Evolutionary conservation across 1,140 invertebrate species (phyloP).

Genomic region (Paraescarpia echinospica): DNA sequence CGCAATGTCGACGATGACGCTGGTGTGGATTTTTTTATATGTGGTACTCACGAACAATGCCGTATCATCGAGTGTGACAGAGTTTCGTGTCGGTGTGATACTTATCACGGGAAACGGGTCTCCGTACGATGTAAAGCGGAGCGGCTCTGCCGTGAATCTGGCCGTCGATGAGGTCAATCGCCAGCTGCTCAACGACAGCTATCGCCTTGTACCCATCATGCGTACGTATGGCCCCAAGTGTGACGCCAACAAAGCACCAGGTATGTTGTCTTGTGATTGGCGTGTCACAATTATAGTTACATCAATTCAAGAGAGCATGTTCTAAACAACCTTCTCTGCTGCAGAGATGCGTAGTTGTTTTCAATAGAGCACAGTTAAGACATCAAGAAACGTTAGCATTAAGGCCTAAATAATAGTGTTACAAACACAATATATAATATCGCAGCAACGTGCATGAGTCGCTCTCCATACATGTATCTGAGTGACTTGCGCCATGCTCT

Average conservation of each 20-base stretch:
- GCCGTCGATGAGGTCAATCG: conserved; percentile 42
- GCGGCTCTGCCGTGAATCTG: conserved; percentile 39
- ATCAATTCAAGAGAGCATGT: neutral
- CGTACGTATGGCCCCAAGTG: conserved; percentile 35
- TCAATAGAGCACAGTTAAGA: too few species aligned
- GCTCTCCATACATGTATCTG: too few species aligned
- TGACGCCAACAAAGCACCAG: conserved; percentile 36
- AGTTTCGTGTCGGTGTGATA: conserved; percentile 36
- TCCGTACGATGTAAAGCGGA: conserved; percentile 39
- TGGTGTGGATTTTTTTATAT: neutral
- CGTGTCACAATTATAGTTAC: neutral
- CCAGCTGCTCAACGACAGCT: conserved; percentile 35
- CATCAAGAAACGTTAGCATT: too few species aligned
- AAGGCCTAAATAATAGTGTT: too few species aligned
- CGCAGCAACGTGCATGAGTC: too few species aligned
- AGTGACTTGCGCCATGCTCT: too few species aligned
- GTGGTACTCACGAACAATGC: neutral
- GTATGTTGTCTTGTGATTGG: conserved; percentile 27
- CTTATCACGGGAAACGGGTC: conserved; percentile 30
- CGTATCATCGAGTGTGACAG: conserved; percentile 16
- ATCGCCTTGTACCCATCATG: conserved; percentile 30
- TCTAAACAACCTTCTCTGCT: neutral
- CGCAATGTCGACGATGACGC: neutral
- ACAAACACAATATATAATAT: too few species aligned
- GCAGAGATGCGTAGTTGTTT: too few species aligned